Conservation (phyloP, 2,797 vertebrate genomes). For the Lycodopsis pacificus region DNA sequence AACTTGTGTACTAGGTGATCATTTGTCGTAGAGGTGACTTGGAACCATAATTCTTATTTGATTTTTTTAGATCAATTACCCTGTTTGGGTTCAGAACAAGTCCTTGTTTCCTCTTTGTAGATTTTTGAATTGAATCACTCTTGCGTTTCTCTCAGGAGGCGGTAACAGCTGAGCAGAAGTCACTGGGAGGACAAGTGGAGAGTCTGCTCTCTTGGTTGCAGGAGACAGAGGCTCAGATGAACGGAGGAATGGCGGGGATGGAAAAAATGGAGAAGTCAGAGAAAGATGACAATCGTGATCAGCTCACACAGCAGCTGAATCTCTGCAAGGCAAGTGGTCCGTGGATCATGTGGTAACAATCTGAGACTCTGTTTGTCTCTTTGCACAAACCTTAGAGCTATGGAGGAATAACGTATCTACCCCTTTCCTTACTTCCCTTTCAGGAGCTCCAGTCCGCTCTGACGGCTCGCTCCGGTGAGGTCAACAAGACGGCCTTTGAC, state of each 20-base stretch:
- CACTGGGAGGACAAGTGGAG: conserved; percentile 77
- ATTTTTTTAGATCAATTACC: not conserved
- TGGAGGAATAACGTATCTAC: not conserved
- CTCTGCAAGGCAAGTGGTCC: conserved; percentile 82
- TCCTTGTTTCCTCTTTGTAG: not conserved
- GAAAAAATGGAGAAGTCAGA: conserved; percentile 55
- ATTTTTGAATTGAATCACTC: not conserved
- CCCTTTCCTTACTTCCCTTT: not conserved
- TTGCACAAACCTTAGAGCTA: not conserved
- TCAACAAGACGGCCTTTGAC: conserved; percentile 85
- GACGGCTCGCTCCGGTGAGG: conserved; percentile 81
- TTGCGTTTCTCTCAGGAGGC: conserved; percentile 72
- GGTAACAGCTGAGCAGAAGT: conserved; percentile 81
- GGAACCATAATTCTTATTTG: not conserved
- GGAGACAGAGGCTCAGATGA: conserved; percentile 73
- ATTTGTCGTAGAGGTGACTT: not conserved
- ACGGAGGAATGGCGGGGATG: conserved; percentile 61
- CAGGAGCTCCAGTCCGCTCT: conserved; percentile 89
- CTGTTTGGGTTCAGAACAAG: not conserved
- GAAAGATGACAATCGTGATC: conserved; percentile 44
- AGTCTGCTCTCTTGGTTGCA: conserved; percentile 78
- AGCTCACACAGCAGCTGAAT: conserved; percentile 80
- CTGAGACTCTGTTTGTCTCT: not conserved
- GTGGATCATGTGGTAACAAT: not conserved
- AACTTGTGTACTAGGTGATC: not conserved